Conservation (phyloP, 2,113 vertebrate species). For the Carlito syrichta region DNA sequence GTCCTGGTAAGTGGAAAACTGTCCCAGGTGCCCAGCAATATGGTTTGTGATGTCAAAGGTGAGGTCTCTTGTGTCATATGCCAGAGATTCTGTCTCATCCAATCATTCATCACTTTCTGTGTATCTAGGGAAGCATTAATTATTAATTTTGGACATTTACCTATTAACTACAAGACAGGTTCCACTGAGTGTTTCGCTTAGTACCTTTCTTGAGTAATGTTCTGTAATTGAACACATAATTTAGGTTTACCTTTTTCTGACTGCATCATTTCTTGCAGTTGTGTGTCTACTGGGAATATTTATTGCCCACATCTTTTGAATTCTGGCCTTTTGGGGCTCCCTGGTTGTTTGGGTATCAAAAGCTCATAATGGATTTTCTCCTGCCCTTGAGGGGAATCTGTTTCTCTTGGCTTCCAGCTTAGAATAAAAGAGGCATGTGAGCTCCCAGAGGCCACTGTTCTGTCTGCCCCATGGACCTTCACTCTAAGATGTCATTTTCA, state of each 20-base stretch:
- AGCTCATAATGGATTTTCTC: background rate
- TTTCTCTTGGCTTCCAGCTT: background rate
- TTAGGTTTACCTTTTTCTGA: background rate
- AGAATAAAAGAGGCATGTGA: background rate
- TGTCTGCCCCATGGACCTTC: background rate
- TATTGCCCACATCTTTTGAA: background rate
- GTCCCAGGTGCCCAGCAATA: background rate
- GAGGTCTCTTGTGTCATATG: background rate
- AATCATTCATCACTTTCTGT: background rate
- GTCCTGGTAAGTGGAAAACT: background rate
- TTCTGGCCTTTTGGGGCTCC: background rate
- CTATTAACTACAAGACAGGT: background rate
- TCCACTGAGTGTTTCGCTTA: background rate
- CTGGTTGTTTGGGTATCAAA: background rate
- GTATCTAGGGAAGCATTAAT: background rate
- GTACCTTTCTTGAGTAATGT: background rate
- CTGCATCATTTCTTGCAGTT: accelerated
- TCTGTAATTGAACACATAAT: background rate
- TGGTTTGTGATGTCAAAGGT: background rate
- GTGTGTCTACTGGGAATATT: accelerated
- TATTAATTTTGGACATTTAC: background rate
- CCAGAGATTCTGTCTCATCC: background rate
- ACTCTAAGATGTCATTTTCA: background rate
- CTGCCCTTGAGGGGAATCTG: background rate
- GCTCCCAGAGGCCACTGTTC: background rate